phyloP scores from a whole-genome alignment of 2,888 invertebrate genomes.

The Himalopsyche japonica region DNA sequence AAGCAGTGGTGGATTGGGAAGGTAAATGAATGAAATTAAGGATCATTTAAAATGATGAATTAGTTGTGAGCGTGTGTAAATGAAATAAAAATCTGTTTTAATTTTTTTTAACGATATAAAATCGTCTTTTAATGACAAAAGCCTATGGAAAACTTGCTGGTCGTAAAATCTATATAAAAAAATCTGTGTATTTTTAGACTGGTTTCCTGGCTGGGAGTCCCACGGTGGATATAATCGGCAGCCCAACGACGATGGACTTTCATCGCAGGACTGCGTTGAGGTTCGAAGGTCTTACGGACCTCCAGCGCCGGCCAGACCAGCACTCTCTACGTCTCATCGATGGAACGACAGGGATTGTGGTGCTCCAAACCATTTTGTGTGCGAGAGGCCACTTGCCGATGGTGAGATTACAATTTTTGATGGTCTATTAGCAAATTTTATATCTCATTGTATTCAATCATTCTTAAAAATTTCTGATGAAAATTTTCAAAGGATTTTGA shows the following conservation, averaged over 20 bases:
- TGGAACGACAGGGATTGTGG: conserved; percentile 83
- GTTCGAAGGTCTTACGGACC: conserved; percentile 65
- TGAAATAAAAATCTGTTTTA: too few relatives aligned
- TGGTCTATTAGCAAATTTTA: too few relatives aligned
- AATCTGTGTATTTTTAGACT: conserved; percentile 60
- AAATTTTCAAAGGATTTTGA: too few relatives aligned
- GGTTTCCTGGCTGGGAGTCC: conserved; percentile 81
- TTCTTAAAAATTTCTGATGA: background rate
- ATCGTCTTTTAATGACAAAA: too few relatives aligned
- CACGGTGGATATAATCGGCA: conserved; percentile 69
- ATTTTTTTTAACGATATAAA: too few relatives aligned
- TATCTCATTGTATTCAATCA: too few relatives aligned
- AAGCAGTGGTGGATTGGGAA: too few relatives aligned
- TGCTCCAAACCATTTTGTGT: conserved; percentile 74
- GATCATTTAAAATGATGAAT: too few relatives aligned
- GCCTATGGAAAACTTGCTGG: too few relatives aligned
- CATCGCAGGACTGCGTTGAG: conserved; percentile 82
- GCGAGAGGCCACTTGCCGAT: conserved; percentile 69
- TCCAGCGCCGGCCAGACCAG: conserved; percentile 47
- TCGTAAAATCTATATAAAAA: background rate
- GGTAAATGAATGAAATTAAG: too few relatives aligned
- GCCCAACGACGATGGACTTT: conserved; percentile 82
- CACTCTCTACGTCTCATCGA: conserved; percentile 65
- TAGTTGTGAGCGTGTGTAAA: too few relatives aligned
- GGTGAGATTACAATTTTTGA: too few relatives aligned